Conservation (phyloP, 53 echinoderm and acorn worm genomes). For the Glandiceps talaboti region DNA sequence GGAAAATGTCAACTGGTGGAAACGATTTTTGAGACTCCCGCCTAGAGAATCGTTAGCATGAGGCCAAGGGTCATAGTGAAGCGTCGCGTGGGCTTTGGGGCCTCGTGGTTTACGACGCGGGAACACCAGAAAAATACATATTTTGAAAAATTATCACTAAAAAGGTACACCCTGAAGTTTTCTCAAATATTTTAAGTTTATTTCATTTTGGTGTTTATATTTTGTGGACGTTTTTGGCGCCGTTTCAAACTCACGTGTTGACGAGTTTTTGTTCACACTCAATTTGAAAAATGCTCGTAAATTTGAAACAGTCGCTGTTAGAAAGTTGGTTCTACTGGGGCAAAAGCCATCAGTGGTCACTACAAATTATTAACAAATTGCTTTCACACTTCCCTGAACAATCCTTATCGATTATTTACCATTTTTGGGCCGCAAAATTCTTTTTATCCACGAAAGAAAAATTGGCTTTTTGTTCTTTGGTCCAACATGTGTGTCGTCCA, state of each 20-base stretch:
- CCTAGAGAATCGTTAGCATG: neutral
- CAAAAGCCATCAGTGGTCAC: neutral
- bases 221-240: neutral
- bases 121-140: neutral
- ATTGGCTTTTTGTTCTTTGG: neutral
- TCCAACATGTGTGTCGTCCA: neutral
- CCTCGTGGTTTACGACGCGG: neutral
- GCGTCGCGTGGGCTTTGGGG: neutral
- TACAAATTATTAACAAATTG: too few relatives aligned
- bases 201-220: neutral
- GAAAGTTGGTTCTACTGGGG: neutral
- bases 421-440: too few relatives aligned
- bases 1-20: neutral
- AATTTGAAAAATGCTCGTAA: neutral
- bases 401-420: too few relatives aligned
- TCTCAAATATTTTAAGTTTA: neutral
- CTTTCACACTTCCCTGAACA: too few relatives aligned
- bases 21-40: neutral
- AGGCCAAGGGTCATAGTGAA: neutral
- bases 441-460: too few relatives aligned
- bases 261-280: neutral
- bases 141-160: neutral
- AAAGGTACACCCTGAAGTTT: neutral
- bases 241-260: neutral
- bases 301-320: neutral